Evolutionary conservation across 2,113 vertebrate species (phyloP), one percentile per base, ranked within the genome.

Genomic region (Formicarius rufipectus): DNA sequence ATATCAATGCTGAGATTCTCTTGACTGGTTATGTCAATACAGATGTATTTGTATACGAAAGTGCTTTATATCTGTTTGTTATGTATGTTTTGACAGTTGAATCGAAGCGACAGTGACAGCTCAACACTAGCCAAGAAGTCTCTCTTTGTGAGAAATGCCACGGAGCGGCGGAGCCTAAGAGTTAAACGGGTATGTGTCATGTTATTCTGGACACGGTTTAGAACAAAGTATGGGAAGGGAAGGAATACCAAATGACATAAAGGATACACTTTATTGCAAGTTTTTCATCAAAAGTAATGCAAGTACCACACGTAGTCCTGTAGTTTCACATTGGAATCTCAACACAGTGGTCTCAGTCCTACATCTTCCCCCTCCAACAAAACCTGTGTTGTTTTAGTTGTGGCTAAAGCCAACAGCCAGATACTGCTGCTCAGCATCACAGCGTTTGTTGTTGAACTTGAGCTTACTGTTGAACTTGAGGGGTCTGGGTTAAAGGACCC

Each of bases 31-130:
- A 3, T 59, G 64, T 69, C 56, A 27, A 28, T 66, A 52, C 39
- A 68, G 73, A 50, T 64, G 12, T 60, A 18, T 71, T 71, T 86
- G 30, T 88, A 10, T 27, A 7, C 13, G n/a, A 47, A 83, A 23
- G 27, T 81, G 63, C 31, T 81, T 85, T 76, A 68, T 42, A 19
- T 73, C 20, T 84, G 25, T 93, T 40, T 84, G 35, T 71, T 58
- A 2, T 87, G 23, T 80, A 23, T 62, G 2, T 95, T 77, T 94
- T 91, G 25, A 42, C 98, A 99, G 98, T 35, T 99, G 97, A 99
- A 98, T 93, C 97, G 98, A 63, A 99, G 98, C 33, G 98, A 98
- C 98, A 99, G 98, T 1, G 98, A 99, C 98, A 99, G 98, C 86
- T 99, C 98, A 27, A 98, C 98, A 0, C 90, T 99, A 55, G 98